These are phyloP conservation scores for Epizoanthus rinbou DNA, from an alignment of 92 coral and sea anemone species.

Conservation along the genomic window DNA sequence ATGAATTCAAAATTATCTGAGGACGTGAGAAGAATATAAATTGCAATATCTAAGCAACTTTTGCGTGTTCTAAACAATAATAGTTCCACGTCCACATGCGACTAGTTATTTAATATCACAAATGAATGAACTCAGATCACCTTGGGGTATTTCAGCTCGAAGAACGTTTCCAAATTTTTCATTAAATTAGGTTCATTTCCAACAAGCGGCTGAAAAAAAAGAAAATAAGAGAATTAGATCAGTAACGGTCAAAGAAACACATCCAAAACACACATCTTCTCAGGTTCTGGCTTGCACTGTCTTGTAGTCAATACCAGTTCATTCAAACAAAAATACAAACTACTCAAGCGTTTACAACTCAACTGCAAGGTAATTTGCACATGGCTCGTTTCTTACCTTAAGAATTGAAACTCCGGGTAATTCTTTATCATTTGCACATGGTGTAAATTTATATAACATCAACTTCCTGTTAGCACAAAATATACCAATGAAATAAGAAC, in stretches of 20 bases:
- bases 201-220: conserved; percentile 80
- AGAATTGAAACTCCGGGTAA: conserved; percentile 85
- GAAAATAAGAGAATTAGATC: not conserved
- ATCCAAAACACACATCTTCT: not conserved
- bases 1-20: too few relatives aligned
- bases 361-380: not conserved
- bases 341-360: not conserved
- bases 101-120: too few relatives aligned
- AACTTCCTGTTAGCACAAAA: conserved; percentile 59
- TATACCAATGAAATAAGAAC: not conserved
- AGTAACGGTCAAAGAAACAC: not conserved
- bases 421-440: conserved; percentile 64
- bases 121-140: conserved; percentile 45
- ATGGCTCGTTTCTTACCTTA: conserved; percentile 59
- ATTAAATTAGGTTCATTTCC: conserved; percentile 90
- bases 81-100: too few relatives aligned
- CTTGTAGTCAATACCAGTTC: too few relatives aligned
- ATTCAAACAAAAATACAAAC: not conserved
- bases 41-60: too few relatives aligned
- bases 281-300: not conserved
- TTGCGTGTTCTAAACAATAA: too few relatives aligned
- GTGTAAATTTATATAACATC: conserved; percentile 66
- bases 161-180: conserved; percentile 88
- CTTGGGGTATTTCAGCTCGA: conserved; percentile 92
- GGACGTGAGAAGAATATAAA: too few relatives aligned